phyloP scores from a whole-genome alignment of 1,140 invertebrate species.

The Lysiphlebus fabarum region DNA sequence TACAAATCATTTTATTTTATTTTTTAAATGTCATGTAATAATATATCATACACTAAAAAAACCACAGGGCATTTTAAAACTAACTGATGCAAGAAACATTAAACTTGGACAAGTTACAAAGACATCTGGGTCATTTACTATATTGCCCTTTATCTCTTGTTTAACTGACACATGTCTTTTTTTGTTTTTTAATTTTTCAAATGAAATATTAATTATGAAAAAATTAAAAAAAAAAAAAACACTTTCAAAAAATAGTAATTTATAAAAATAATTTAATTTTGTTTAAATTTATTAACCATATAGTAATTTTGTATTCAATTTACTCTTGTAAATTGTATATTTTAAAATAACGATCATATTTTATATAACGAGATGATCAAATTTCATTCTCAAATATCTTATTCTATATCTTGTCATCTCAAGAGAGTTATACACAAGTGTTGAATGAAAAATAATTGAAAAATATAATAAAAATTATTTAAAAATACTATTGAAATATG shows the following conservation, averaged over 20 bases:
- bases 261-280: conserved; percentile 8
- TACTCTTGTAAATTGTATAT: background rate
- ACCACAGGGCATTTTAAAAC: too few relatives aligned
- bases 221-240: conserved; percentile 7
- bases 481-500: background rate
- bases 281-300: background rate
- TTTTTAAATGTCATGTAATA: too few relatives aligned
- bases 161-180: background rate
- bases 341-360: conserved; percentile 6
- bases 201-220: conserved; percentile 3
- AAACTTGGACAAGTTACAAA: too few relatives aligned
- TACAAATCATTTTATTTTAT: background rate
- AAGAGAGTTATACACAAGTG: too few relatives aligned
- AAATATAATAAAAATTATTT: too few relatives aligned
- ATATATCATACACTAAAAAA: too few relatives aligned
- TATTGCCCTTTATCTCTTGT: background rate
- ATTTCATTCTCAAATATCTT: conserved; percentile 4
- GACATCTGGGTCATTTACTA: background rate
- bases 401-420: background rate
- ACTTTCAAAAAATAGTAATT: background rate
- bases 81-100: too few relatives aligned
- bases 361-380: conserved; percentile 13
- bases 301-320: conserved; percentile 6
- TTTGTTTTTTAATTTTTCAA: conserved; percentile 3
- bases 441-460: too few relatives aligned